These are phyloP conservation scores for Epinephelus cyanopodus DNA, from an alignment of 2,113 vertebrate genomes.

Conservation along the genomic window DNA sequence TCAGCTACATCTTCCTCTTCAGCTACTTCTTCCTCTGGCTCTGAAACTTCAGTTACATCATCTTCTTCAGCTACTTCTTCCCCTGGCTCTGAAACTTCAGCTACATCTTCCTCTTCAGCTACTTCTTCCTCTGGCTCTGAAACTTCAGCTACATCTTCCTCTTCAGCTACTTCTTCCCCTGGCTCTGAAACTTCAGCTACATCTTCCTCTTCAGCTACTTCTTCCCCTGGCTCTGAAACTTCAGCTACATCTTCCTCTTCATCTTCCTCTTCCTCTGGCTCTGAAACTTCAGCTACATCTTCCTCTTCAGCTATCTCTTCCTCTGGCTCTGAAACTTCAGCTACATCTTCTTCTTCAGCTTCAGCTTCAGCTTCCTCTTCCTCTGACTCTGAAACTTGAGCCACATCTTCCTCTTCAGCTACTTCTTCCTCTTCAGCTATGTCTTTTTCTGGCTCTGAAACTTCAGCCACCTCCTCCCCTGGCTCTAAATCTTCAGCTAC, in stretches of 20 bases:
- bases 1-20: background rate
- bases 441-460: background rate
- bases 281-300: too few relatives aligned
- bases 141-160: background rate
- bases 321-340: too few relatives aligned
- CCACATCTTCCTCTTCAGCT: background rate
- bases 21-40: background rate
- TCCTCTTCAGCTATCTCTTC: too few relatives aligned
- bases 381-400: background rate
- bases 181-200: background rate
- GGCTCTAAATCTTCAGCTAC: background rate
- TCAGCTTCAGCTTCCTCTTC: too few relatives aligned
- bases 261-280: too few relatives aligned
- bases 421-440: background rate
- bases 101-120: background rate
- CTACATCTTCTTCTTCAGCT: too few relatives aligned
- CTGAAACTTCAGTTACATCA: background rate
- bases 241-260: too few relatives aligned
- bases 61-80: background rate
- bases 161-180: background rate
- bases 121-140: background rate
- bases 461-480: background rate
- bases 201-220: too few relatives aligned
- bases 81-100: background rate
- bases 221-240: too few relatives aligned